Evolutionary conservation across 1,140 invertebrate species (phyloP), one percentile per base, ranked within the genome.

Genomic region (Ceratina japonica): DNA sequence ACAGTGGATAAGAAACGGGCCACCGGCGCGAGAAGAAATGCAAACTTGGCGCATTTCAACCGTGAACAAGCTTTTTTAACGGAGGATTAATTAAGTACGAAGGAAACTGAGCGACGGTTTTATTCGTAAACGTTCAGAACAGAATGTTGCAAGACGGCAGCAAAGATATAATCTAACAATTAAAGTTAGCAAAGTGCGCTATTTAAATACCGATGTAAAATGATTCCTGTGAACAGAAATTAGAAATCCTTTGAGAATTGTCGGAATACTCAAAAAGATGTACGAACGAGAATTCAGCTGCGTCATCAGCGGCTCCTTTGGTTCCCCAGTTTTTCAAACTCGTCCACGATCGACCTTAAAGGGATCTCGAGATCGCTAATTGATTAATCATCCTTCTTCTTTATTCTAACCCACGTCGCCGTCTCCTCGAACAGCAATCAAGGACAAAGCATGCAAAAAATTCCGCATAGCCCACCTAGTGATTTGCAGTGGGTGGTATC

Each of bases 261-360:
- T 56, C 54, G 54, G n/a, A 56, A n/a, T 18, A 56, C n/a, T n/a
- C 3, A 56, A 16, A 62, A 5, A 3, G n/a, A 13, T 15, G 24
- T 3, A 13, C 16, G 27, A 56, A 20, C 16, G 24, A 18, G 44
- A 51, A 84, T 87, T 83, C 56, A 65, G 79, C 80, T 44, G 58
- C 82, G 77, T 87, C 86, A 87, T 87, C 75, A 86, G 77, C 87
- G 87, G 86, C 74, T 79, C 84, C 86, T 88, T 87, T 89, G 82
- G 68, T 51, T 51, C 44, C 37, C 56, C 54, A 54, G 66, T 76
- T 87, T 88, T 84, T 87, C 87, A 64, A 54, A 10, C 62, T 68
- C 37, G 61, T 24, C 24, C 74, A 76, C 44, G 56, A 37, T 84
- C 80, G 73, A 85, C 73, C 85, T 89, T 87, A 79, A 80, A 82